These are phyloP conservation scores for Eumaeus atala DNA, from an alignment of 1,140 invertebrate genomes.

Conservation along the genomic window DNA sequence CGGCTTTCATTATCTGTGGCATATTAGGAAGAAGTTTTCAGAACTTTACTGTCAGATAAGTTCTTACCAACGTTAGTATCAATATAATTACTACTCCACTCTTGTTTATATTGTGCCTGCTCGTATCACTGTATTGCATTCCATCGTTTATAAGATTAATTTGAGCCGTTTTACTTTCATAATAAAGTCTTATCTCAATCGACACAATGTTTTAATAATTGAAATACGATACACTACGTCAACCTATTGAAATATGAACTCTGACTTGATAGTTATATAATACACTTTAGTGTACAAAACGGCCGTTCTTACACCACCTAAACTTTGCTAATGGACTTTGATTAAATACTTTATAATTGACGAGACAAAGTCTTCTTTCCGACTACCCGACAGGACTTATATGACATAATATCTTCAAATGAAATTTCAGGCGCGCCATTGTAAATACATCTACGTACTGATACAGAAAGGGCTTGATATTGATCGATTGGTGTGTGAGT, in stretches of 20 bases:
- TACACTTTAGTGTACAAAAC: conserved; percentile 32
- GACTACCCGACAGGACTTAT: conserved; percentile 27
- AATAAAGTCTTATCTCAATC: conserved; percentile 41
- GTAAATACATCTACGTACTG: conserved; percentile 30
- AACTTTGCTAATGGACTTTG: conserved; percentile 40
- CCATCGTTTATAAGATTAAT: conserved; percentile 33
- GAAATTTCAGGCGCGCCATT: conserved; percentile 56
- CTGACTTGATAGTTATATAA: conserved; percentile 33
- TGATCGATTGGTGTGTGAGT: not conserved
- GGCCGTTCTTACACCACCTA: conserved; percentile 28
- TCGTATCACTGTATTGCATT: conserved; percentile 33
- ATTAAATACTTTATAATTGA: conserved; percentile 47
- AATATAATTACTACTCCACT: conserved; percentile 38
- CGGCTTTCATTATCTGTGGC: too few species aligned
- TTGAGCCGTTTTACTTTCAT: conserved; percentile 33
- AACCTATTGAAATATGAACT: conserved; percentile 46
- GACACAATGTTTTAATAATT: conserved; percentile 42
- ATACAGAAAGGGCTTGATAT: conserved; percentile 6
- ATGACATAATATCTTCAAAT: conserved; percentile 42
- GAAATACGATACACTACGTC: conserved; percentile 42
- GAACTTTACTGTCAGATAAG: not conserved
- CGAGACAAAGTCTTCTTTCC: conserved; percentile 40
- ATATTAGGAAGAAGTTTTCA: not conserved
- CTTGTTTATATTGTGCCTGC: conserved; percentile 26
- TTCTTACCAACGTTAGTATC: conserved; percentile 1